A percentile compares a stretch with the other conserved stretches of the same genome.
phyloP scores from a whole-genome alignment of 2,797 vertebrate genomes.

The Stomatorhinus walkeri region DNA sequence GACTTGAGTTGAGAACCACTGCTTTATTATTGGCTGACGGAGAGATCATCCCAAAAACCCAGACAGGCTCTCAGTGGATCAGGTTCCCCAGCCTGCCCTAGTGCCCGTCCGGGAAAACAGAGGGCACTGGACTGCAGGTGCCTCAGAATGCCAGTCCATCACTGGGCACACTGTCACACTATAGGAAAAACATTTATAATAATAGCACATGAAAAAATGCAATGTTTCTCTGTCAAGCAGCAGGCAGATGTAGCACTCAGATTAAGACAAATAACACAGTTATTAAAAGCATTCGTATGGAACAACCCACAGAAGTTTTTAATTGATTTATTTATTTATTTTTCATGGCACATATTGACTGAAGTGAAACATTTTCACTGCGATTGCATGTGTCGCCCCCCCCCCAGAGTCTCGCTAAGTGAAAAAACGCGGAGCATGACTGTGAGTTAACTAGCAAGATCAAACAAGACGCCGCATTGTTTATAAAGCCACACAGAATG shows the following conservation, averaged over 20 bases:
- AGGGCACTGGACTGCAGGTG: not conserved
- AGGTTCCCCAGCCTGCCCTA: not conserved
- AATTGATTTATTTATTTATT: not conserved
- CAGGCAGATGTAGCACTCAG: not conserved
- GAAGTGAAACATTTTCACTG: not conserved
- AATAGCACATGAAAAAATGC: not conserved
- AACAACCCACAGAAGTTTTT: not conserved
- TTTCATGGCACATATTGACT: not conserved
- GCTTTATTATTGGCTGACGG: not conserved
- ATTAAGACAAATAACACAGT: not conserved
- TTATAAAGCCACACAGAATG: not conserved
- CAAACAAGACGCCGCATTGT: not conserved
- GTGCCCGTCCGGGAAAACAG: not conserved
- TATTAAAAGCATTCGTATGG: not conserved
- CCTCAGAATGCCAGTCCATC: not conserved
- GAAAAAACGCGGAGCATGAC: not conserved
- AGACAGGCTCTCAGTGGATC: too few species aligned
- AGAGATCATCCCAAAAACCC: not conserved
- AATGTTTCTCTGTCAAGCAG: not conserved
- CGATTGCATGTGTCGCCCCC: not conserved
- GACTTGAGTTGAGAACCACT: not conserved
- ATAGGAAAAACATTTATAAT: not conserved
- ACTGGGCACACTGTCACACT: not conserved
- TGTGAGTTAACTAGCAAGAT: not conserved
- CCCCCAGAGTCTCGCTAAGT: not conserved